These are phyloP conservation scores for Strix occidentalis DNA, from an alignment of 2,797 vertebrate species.

Conservation along the genomic window DNA sequence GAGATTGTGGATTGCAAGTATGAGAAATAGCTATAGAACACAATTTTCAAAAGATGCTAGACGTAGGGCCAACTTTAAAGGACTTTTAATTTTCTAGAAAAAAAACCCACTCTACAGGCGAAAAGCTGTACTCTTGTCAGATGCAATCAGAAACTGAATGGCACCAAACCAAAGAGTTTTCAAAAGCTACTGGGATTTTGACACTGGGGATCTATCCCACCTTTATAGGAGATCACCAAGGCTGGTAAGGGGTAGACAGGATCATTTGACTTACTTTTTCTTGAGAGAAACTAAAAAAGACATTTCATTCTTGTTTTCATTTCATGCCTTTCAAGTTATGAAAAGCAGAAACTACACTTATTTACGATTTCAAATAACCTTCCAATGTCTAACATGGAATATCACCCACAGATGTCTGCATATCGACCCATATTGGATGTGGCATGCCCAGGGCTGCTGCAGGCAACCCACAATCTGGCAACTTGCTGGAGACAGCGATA, in stretches of 20 bases:
- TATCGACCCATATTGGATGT: neutral
- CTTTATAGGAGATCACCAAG: neutral
- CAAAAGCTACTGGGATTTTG: neutral
- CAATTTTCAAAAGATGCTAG: neutral
- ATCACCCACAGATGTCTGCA: neutral
- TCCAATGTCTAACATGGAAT: neutral
- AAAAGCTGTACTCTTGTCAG: neutral
- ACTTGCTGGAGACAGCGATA: neutral
- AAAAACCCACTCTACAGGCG: neutral
- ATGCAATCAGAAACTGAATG: neutral
- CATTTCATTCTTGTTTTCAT: neutral
- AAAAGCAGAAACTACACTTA: neutral
- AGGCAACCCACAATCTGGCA: neutral
- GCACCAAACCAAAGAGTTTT: neutral
- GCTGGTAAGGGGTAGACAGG: neutral
- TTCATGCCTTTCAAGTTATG: neutral
- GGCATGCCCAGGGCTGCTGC: neutral
- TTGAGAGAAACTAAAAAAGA: neutral
- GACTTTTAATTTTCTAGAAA: neutral
- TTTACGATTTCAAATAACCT: neutral
- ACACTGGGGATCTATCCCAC: neutral
- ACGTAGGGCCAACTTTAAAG: neutral
- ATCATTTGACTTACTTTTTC: neutral
- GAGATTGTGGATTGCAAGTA: neutral
- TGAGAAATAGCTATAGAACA: neutral